A percentile compares a stretch with the other conserved stretches of the same genome.
These are phyloP conservation scores for Cydia splendana DNA, from an alignment of 1,140 invertebrate species.

Conservation along the genomic window DNA sequence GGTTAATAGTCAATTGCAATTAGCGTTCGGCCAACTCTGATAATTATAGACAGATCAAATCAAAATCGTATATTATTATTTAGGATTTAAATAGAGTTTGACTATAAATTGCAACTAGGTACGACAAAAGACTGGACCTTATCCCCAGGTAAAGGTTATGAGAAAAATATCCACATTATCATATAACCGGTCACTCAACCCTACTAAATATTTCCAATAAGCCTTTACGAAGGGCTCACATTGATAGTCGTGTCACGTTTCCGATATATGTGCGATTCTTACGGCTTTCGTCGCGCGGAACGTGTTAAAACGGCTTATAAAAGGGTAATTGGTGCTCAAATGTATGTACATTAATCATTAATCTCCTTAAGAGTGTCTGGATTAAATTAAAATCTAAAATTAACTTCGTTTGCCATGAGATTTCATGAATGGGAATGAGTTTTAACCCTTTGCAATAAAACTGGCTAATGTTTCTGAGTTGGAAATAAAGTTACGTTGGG, in stretches of 20 bases:
- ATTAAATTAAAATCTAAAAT: not conserved
- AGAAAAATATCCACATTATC: not conserved
- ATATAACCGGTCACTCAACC: not conserved
- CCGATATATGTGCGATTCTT: not conserved
- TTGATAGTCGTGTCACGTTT: constrained; percentile 18
- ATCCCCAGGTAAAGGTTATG: not conserved
- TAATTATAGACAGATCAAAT: no score
- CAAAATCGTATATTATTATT: no score
- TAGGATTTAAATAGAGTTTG: no score
- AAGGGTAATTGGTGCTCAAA: constrained; percentile 1
- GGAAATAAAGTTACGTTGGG: not conserved
- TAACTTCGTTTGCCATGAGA: constrained; percentile 4
- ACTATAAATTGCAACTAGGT: no score
- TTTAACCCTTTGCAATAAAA: not conserved
- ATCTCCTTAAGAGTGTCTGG: constrained; percentile 8
- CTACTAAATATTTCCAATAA: constrained; percentile 9
- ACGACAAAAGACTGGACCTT: no score
- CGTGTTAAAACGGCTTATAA: constrained; percentile 1
- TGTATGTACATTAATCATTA: no score
- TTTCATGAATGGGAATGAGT: not conserved
- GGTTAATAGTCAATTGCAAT: no score
- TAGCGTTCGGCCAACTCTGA: no score
- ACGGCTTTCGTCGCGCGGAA: not conserved
- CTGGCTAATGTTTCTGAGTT: not conserved
- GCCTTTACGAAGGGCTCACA: not conserved